Conservation (phyloP, 1,140 invertebrate genomes). For the Drosophila truncata region DNA sequence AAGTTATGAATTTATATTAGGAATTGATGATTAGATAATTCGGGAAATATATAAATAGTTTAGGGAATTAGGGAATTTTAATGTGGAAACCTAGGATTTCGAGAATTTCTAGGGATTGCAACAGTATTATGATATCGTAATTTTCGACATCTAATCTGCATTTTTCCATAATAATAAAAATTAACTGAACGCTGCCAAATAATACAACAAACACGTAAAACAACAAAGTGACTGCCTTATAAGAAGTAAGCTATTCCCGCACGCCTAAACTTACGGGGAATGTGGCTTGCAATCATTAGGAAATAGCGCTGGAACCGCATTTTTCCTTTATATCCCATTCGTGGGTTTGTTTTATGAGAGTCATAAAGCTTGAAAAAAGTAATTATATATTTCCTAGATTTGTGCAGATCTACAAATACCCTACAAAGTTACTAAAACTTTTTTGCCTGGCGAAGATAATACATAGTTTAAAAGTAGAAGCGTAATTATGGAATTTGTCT, state of each 20-base stretch:
- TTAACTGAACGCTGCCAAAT: not conserved
- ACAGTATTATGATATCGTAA: not conserved
- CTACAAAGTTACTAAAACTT: not conserved
- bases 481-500: too few species aligned
- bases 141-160: not conserved
- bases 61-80: not conserved
- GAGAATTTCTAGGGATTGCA: not conserved
- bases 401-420: not conserved
- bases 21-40: not conserved
- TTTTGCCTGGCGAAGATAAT: not conserved
- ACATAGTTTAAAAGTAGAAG: not conserved
- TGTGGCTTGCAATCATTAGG: conserved; percentile 6
- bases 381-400: conserved; percentile 20
- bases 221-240: not conserved
- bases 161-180: not conserved
- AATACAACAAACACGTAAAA: not conserved
- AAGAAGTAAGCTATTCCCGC: not conserved
- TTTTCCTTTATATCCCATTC: conserved; percentile 23
- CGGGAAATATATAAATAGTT: not conserved
- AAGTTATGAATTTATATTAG: conserved; percentile 8
- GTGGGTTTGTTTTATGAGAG: conserved; percentile 22
- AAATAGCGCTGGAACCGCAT: conserved; percentile 15
- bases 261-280: not conserved
- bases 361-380: conserved; percentile 20
- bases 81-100: not conserved